Evolutionary conservation across 2,113 vertebrate species (phyloP).

Genomic region (Cololabis saira): DNA sequence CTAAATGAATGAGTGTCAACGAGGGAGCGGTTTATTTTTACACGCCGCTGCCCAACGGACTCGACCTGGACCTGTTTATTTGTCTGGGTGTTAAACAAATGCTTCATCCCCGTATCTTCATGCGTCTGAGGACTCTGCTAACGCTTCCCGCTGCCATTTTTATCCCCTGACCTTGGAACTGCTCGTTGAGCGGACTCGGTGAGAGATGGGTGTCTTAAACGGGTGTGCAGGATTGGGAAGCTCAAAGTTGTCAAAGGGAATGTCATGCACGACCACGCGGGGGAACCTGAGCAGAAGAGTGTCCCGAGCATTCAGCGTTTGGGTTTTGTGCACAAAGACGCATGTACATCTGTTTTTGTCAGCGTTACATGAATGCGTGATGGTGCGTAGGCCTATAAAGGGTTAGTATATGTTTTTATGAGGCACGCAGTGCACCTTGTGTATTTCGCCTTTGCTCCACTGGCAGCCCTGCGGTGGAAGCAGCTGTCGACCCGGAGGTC

Average conservation of each 20-base stretch:
- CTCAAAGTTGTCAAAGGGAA: slow-evolving; percentile 12
- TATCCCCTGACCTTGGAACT: slow-evolving; percentile 52
- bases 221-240: slow-evolving; percentile 25
- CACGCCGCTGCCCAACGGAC: neutral
- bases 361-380: too few relatives aligned
- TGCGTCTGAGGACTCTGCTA: neutral
- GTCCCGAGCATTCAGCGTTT: neutral
- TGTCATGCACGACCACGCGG: slow-evolving; percentile 3
- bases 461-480: slow-evolving; percentile 51
- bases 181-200: slow-evolving; percentile 20
- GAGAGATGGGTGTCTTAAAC: slow-evolving; percentile 48
- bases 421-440: slow-evolving; percentile 30
- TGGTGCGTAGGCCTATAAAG: neutral
- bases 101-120: slow-evolving; percentile 34
- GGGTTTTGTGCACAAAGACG: neutral
- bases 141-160: slow-evolving; percentile 40
- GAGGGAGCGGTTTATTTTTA: slow-evolving; percentile 57
- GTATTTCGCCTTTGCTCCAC: slow-evolving; percentile 55
- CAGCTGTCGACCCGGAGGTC: slow-evolving; percentile 67
- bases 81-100: slow-evolving; percentile 37
- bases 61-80: slow-evolving; percentile 52
- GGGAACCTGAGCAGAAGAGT: slow-evolving; percentile 10
- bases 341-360: too few relatives aligned
- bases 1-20: slow-evolving; percentile 8
- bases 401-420: neutral